These are phyloP conservation scores for Lepus timidus DNA, from an alignment of 2,113 vertebrate genomes.

Conservation along the genomic window DNA sequence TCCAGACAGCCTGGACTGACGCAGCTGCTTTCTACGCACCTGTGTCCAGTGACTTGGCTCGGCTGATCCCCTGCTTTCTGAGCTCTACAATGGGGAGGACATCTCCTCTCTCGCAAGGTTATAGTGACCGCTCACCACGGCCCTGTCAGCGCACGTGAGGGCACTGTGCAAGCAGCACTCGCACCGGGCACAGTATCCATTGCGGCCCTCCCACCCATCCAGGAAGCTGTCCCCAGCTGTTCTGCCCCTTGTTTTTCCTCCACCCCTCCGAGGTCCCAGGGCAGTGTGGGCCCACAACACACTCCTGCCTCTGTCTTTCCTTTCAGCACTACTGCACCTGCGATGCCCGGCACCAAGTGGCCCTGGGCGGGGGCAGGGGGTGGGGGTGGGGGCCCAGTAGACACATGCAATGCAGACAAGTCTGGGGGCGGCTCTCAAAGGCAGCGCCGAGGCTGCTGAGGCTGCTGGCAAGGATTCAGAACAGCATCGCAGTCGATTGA, in stretches of 20 bases:
- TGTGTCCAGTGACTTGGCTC: not conserved
- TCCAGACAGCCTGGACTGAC: not conserved
- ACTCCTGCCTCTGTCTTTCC: not conserved
- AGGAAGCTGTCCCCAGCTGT: not conserved
- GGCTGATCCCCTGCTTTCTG: slow-evolving; percentile 8
- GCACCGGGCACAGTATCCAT: not conserved
- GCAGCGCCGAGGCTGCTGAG: not conserved
- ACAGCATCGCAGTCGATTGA: slow-evolving; percentile 51
- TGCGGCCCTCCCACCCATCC: not conserved
- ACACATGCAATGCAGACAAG: not conserved
- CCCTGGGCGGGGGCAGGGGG: not conserved
- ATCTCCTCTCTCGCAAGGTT: not conserved
- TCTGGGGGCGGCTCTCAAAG: not conserved
- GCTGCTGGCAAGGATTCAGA: slow-evolving; percentile 25
- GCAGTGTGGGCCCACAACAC: not conserved
- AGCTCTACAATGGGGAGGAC: not conserved
- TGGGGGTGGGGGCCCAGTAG: not conserved
- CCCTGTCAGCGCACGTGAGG: not conserved
- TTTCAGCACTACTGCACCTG: not conserved
- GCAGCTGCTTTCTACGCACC: not conserved
- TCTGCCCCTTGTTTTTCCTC: not conserved
- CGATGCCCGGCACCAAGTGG: not conserved
- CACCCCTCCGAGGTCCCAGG: not conserved
- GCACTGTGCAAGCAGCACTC: not conserved
- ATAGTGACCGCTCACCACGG: not conserved